These are phyloP conservation scores for Lepeophtheirus salmonis DNA, from an alignment of 1,140 invertebrate species.

Conservation along the genomic window DNA sequence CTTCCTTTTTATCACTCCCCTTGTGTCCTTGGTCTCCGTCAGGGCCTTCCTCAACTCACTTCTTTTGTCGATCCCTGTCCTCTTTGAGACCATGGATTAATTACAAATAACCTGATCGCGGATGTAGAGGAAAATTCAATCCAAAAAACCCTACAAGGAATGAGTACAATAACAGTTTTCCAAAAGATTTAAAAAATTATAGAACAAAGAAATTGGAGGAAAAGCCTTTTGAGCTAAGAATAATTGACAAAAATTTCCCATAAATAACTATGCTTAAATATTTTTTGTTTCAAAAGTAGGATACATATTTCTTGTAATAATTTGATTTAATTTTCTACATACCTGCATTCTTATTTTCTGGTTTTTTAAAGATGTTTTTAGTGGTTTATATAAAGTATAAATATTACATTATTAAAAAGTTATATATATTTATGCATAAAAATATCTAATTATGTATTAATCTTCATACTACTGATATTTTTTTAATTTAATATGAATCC, in stretches of 20 bases:
- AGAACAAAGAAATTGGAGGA: neutral
- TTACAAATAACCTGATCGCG: too few relatives aligned
- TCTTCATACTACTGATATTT: too few relatives aligned
- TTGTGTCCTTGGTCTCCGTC: too few relatives aligned
- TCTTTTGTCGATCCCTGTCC: too few relatives aligned
- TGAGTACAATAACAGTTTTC: neutral
- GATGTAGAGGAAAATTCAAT: neutral
- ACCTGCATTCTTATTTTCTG: neutral
- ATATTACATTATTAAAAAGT: too few relatives aligned
- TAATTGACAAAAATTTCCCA: neutral
- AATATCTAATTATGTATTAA: too few relatives aligned
- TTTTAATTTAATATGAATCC: too few relatives aligned
- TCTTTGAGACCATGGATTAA: too few relatives aligned
- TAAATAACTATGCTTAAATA: neutral
- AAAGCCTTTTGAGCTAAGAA: neutral
- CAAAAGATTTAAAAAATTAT: neutral
- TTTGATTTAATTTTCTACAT: neutral
- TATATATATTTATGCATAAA: too few relatives aligned
- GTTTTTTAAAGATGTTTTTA: neutral
- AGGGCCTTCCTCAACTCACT: too few relatives aligned
- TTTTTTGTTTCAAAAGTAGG: neutral
- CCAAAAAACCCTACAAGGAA: neutral
- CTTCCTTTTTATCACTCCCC: too few relatives aligned
- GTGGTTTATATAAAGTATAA: neutral
- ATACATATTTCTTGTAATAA: neutral